A percentile compares a stretch with the other conserved stretches of the same genome.
These are phyloP conservation scores for Ammodramus savannarum DNA, from an alignment of 2,113 vertebrate species.

Conservation along the genomic window DNA sequence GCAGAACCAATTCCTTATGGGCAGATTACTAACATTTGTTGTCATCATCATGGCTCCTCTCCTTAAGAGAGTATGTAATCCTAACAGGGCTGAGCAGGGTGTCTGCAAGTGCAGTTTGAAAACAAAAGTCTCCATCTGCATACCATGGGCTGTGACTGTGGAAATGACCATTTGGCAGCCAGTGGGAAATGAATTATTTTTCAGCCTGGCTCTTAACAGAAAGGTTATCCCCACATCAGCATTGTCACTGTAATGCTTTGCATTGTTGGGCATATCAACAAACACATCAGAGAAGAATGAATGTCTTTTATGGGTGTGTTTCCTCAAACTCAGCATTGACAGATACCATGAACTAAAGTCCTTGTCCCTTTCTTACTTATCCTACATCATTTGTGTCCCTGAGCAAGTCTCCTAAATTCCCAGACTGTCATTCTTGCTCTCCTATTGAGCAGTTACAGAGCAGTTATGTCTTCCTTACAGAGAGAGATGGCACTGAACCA, in stretches of 20 bases:
- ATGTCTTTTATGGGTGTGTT: neutral
- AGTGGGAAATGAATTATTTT: neutral
- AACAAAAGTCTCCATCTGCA: neutral
- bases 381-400: neutral
- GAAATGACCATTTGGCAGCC: neutral
- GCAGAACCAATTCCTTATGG: neutral
- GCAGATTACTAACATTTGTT: neutral
- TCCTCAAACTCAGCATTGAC: neutral
- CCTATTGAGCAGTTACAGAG: neutral
- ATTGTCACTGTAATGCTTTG: neutral
- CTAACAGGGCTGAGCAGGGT: neutral
- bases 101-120: neutral
- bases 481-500: neutral
- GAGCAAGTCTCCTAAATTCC: neutral
- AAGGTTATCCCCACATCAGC: neutral
- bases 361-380: neutral
- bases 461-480: neutral
- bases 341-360: neutral
- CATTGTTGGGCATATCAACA: neutral
- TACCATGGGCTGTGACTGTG: neutral
- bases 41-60: neutral
- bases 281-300: neutral
- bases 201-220: neutral
- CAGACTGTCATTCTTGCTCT: neutral
- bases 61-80: neutral